Conservation (phyloP, 2,888 invertebrate genomes). For the Thalpophila matura region DNA sequence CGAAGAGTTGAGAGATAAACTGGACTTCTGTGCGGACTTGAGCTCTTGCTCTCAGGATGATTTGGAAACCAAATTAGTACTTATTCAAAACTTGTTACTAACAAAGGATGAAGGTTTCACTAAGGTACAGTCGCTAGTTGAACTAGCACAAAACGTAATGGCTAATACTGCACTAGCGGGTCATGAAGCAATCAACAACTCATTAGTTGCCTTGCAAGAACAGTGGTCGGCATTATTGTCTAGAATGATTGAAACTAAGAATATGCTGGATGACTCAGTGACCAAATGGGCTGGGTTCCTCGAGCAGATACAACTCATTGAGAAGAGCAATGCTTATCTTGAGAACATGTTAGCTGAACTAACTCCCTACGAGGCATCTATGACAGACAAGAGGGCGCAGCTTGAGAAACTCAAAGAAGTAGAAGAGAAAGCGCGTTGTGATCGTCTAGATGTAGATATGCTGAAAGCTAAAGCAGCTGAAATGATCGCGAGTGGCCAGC, state of each 20-base stretch:
- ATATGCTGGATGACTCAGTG: conserved; percentile 96
- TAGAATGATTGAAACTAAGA: conserved; percentile 97
- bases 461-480: conserved; percentile 96
- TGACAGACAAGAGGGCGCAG: conserved; percentile 96
- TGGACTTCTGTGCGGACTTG: conserved; percentile 96
- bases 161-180: conserved; percentile 97
- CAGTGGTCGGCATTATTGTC: conserved; percentile 97
- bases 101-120: conserved; percentile 98
- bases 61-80: conserved; percentile 95
- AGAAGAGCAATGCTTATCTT: conserved; percentile 95
- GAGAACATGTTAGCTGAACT: conserved; percentile 94
- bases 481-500: conserved; percentile 96
- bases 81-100: conserved; percentile 96
- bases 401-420: conserved; percentile 96
- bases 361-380: conserved; percentile 94
- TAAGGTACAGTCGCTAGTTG: conserved; percentile 96
- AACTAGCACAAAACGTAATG: conserved; percentile 96
- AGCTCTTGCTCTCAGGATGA: conserved; percentile 96
- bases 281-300: conserved; percentile 97
- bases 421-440: conserved; percentile 97
- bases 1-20: conserved; percentile 94
- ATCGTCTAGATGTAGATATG: conserved; percentile 97
- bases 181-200: conserved; percentile 96
- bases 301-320: conserved; percentile 96
- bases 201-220: conserved; percentile 95